Conservation (phyloP, 1,140 invertebrate species). For the Matsumurasca onukii region DNA sequence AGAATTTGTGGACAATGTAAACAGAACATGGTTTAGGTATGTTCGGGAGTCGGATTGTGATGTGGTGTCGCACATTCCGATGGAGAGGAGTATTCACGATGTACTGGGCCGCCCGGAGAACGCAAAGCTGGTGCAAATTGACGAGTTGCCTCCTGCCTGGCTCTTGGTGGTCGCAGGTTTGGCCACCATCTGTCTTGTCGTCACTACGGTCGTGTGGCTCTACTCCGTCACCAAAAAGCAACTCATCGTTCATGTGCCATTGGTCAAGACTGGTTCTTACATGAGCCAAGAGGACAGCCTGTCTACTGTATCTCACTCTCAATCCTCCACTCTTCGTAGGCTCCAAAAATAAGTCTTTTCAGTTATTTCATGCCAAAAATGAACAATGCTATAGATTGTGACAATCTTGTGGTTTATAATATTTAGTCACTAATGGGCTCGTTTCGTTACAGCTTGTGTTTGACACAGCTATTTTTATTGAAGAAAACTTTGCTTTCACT, state of each 20-base stretch:
- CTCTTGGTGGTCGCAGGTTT: neutral
- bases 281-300: neutral
- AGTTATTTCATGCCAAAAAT: no score
- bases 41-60: constrained; percentile 66
- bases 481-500: no score
- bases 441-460: no score
- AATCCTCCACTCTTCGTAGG: no score
- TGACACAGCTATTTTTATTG: no score
- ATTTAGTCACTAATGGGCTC: no score
- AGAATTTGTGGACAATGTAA: constrained; percentile 57
- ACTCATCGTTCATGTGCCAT: neutral
- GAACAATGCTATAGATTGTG: no score
- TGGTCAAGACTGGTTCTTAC: neutral
- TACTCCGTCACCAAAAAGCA: neutral
- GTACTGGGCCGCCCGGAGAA: neutral
- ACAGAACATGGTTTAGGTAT: constrained; percentile 67
- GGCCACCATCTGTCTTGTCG: neutral
- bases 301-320: no score
- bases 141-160: constrained; percentile 1
- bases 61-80: constrained; percentile 36
- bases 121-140: neutral
- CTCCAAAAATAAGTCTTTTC: constrained; percentile 9
- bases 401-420: no score
- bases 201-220: neutral
- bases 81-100: neutral